Conservation (phyloP, 2,113 vertebrate species). For the Leucopternis melanops region DNA sequence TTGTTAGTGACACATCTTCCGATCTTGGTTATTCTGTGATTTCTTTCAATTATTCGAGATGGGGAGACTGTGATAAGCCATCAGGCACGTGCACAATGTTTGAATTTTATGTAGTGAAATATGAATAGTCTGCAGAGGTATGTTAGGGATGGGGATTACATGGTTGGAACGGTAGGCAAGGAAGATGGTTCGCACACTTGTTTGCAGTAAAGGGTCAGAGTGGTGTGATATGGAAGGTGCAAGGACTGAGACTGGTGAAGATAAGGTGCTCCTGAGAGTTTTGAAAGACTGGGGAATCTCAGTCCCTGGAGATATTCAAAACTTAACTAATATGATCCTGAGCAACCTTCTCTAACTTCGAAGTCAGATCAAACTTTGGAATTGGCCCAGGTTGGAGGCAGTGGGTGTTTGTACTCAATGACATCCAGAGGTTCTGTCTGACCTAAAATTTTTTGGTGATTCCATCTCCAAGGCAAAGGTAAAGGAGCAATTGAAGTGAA, state of each 20-base stretch:
- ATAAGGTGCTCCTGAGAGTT: neutral
- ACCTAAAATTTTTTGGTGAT: neutral
- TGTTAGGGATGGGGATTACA: neutral
- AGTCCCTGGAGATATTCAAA: neutral
- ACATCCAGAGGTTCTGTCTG: neutral
- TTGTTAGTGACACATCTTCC: neutral
- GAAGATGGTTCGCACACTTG: neutral
- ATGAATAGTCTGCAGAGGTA: fast-evolving
- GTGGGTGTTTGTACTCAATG: neutral
- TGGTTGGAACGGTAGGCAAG: neutral
- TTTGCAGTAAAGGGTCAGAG: neutral
- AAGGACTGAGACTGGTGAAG: neutral
- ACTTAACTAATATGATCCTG: neutral
- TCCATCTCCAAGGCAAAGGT: neutral
- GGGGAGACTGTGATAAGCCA: neutral
- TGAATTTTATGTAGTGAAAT: neutral
- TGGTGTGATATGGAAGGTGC: neutral
- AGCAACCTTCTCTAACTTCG: neutral
- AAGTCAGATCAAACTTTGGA: neutral
- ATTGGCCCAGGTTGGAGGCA: neutral
- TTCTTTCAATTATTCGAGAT: neutral
- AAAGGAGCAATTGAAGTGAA: neutral
- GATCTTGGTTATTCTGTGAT: neutral
- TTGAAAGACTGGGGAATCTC: neutral
- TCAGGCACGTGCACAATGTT: neutral